phyloP scores from a whole-genome alignment of 1,140 invertebrate genomes.

The Coelopa frigida region DNA sequence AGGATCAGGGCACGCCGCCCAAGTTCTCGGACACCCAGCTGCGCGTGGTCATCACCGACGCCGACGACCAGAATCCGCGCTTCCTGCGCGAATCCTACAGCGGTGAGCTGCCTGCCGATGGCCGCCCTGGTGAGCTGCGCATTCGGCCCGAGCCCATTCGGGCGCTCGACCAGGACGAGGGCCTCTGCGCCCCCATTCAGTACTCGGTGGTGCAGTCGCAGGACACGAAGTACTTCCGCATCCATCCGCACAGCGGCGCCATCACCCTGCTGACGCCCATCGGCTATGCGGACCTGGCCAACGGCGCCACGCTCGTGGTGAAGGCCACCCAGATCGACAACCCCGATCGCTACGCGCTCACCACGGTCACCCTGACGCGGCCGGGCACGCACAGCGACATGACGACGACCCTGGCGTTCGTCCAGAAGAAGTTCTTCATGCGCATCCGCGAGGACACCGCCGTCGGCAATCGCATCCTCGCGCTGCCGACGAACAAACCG shows the following conservation, averaged over 20 bases:
- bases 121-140: slow-evolving; percentile 40
- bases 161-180: slow-evolving; percentile 65
- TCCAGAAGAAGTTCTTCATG: slow-evolving; percentile 64
- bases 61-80: slow-evolving; percentile 86
- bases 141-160: slow-evolving; percentile 55
- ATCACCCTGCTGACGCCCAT: slow-evolving; percentile 54
- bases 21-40: slow-evolving; percentile 66
- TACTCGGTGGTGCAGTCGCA: slow-evolving; percentile 53
- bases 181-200: slow-evolving; percentile 62
- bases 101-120: slow-evolving; percentile 54
- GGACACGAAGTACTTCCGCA: slow-evolving; percentile 43
- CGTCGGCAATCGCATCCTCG: slow-evolving; percentile 60
- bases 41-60: slow-evolving; percentile 74
- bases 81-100: slow-evolving; percentile 73
- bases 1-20: slow-evolving; percentile 78
- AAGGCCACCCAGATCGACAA: slow-evolving; percentile 83
- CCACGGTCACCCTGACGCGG: slow-evolving; percentile 62
- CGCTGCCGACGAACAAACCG: slow-evolving; percentile 54
- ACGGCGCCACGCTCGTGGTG: slow-evolving; percentile 62
- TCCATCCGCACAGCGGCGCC: slow-evolving; percentile 57
- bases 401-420: slow-evolving; percentile 53
- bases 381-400: slow-evolving; percentile 42
- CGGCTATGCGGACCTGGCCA: slow-evolving; percentile 54
- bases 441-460: slow-evolving; percentile 69
- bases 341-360: slow-evolving; percentile 75